A percentile compares a stretch with the other conserved stretches of the same genome.
Evolutionary conservation across 2,797 vertebrate genomes (phyloP).

Genomic region (Champsocephalus gunnari): DNA sequence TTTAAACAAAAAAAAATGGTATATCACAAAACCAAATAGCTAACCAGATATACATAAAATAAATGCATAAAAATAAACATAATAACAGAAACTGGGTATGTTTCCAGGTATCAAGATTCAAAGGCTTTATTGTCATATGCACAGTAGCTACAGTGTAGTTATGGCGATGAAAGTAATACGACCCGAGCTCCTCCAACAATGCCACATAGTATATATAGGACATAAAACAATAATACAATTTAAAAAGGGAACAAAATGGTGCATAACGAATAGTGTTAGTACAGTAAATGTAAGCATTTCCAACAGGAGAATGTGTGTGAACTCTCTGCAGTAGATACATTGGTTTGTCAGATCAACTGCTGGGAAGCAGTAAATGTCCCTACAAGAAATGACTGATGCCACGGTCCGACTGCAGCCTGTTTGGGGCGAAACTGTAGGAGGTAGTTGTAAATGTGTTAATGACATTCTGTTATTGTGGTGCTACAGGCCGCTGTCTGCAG

Average conservation of each 20-base stretch:
- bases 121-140: too few species aligned
- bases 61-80: background rate
- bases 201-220: too few species aligned
- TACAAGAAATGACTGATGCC: conserved; percentile 28
- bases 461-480: conserved; percentile 59
- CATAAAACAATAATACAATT: too few species aligned
- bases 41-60: background rate
- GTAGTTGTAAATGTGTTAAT: conserved; percentile 65
- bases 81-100: background rate
- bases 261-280: background rate
- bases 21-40: conserved; percentile 2
- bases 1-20: background rate
- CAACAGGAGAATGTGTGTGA: background rate
- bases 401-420: conserved; percentile 44
- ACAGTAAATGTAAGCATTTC: conserved; percentile 1
- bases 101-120: background rate
- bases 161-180: too few species aligned
- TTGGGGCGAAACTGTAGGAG: conserved; percentile 64
- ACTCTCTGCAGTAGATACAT: conserved; percentile 9
- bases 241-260: too few species aligned
- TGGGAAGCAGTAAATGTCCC: conserved; percentile 27
- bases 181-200: too few species aligned
- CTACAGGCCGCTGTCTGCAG: conserved; percentile 18
- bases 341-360: conserved; percentile 16
- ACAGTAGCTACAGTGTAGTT: too few species aligned